Evolutionary conservation across 2,888 invertebrate species (phyloP).

Genomic region (Drosophila tripunctata): DNA sequence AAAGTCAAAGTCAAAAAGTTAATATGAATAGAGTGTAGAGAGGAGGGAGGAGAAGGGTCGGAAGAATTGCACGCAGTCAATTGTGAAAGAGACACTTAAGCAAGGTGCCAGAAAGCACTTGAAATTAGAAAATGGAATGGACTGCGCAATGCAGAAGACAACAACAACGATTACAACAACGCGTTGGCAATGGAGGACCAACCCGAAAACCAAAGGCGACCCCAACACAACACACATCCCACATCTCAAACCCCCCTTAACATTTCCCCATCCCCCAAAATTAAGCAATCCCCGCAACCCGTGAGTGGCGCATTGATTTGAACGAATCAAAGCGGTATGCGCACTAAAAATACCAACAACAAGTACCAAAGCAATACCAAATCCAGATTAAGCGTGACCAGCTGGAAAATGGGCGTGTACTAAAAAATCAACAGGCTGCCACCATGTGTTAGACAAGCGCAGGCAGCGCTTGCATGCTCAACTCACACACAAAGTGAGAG

Average conservation of each 20-base stretch:
- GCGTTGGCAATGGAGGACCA: slow-evolving; percentile 36
- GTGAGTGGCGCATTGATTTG: slow-evolving; percentile 75
- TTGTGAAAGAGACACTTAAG: slow-evolving; percentile 53
- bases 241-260: not conserved
- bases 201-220: slow-evolving; percentile 65
- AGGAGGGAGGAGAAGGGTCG: not conserved
- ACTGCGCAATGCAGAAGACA: slow-evolving; percentile 54
- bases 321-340: slow-evolving; percentile 81
- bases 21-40: slow-evolving; percentile 6
- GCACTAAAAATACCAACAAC: slow-evolving; percentile 82
- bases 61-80: slow-evolving; percentile 23
- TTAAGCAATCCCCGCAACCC: slow-evolving; percentile 37
- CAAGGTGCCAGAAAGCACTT: slow-evolving; percentile 62
- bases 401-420: slow-evolving; percentile 73
- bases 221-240: slow-evolving; percentile 55
- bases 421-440: slow-evolving; percentile 65
- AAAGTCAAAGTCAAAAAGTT: slow-evolving; percentile 56
- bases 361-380: slow-evolving; percentile 62
- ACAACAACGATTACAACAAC: slow-evolving; percentile 61
- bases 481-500: slow-evolving; percentile 12
- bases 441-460: not conserved
- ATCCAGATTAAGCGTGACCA: slow-evolving; percentile 72
- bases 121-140: slow-evolving; percentile 70
- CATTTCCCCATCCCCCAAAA: slow-evolving; percentile 23
- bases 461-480: not conserved